Conservation (phyloP, 2,888 invertebrate genomes). For the Hydrotaea diabolus region DNA sequence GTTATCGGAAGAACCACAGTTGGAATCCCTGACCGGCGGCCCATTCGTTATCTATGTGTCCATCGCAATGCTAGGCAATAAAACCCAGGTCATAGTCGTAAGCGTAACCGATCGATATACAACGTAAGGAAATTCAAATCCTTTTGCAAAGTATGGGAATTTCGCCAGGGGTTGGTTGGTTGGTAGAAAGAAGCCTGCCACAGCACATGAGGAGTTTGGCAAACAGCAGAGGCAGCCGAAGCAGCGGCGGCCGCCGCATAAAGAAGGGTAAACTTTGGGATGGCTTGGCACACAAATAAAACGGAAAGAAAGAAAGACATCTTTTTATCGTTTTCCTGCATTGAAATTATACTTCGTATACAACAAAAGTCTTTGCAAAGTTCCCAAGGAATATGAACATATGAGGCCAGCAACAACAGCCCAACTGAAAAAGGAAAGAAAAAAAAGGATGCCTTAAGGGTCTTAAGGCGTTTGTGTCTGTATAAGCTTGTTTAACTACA, state of each 20-base stretch:
- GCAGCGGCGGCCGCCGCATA: too few species aligned
- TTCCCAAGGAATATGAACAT: constrained; percentile 58
- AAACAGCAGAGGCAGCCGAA: not conserved
- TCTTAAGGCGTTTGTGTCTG: constrained; percentile 63
- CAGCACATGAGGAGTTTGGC: not conserved
- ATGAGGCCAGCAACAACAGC: constrained; percentile 37
- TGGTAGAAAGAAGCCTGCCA: not conserved
- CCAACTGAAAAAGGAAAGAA: not conserved
- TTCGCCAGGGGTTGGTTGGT: constrained; percentile 8
- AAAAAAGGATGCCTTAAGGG: constrained; percentile 42
- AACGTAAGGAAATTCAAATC: not conserved
- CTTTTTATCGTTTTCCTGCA: constrained; percentile 42
- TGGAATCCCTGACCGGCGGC: constrained; percentile 22
- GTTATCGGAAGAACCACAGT: not conserved
- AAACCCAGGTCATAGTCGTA: not conserved
- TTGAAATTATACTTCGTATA: constrained; percentile 53
- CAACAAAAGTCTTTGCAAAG: constrained; percentile 62
- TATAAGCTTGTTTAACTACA: constrained; percentile 48
- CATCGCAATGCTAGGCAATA: not conserved
- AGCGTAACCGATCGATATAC: constrained; percentile 22
- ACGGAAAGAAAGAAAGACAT: not conserved
- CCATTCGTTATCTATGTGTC: not conserved
- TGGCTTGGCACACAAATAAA: too few species aligned
- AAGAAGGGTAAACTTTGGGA: constrained; percentile 2
- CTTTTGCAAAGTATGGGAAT: constrained; percentile 32